These are phyloP conservation scores for Aleiodes testaceus DNA, from an alignment of 2,888 invertebrate genomes.

Conservation along the genomic window DNA sequence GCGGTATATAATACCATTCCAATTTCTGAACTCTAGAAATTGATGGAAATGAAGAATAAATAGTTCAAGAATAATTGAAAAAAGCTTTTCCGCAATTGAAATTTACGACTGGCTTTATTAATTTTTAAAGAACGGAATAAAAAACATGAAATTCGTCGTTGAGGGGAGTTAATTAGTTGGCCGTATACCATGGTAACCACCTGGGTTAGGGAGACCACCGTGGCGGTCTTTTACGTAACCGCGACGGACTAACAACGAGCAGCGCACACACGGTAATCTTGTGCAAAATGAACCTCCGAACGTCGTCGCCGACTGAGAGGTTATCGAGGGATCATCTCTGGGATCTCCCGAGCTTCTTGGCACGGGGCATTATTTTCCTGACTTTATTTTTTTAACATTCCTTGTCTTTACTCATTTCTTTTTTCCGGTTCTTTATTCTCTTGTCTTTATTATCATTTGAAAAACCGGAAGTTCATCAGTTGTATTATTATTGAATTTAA, in stretches of 20 bases:
- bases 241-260: slow-evolving; percentile 42
- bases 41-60: neutral
- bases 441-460: slow-evolving; percentile 17
- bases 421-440: neutral
- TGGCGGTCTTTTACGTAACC: slow-evolving; percentile 50
- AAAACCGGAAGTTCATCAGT: slow-evolving; percentile 27
- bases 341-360: slow-evolving; percentile 26
- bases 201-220: slow-evolving; percentile 57
- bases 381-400: neutral
- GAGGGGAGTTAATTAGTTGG: slow-evolving; percentile 59
- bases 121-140: slow-evolving; percentile 57
- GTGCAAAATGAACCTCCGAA: slow-evolving; percentile 34
- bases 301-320: slow-evolving; percentile 31
- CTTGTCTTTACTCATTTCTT: neutral
- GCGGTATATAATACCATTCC: neutral
- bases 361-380: slow-evolving; percentile 29
- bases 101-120: slow-evolving; percentile 54
- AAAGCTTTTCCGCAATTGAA: neutral
- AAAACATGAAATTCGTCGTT: slow-evolving; percentile 54
- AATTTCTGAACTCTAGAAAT: no score
- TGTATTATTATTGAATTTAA: neutral
- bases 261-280: slow-evolving; percentile 33
- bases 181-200: slow-evolving; percentile 50
- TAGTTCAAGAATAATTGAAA: slow-evolving; percentile 9
- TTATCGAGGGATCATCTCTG: slow-evolving; percentile 32